Conservation (phyloP, 2,113 vertebrate species). For the Lipophrys pholis region DNA sequence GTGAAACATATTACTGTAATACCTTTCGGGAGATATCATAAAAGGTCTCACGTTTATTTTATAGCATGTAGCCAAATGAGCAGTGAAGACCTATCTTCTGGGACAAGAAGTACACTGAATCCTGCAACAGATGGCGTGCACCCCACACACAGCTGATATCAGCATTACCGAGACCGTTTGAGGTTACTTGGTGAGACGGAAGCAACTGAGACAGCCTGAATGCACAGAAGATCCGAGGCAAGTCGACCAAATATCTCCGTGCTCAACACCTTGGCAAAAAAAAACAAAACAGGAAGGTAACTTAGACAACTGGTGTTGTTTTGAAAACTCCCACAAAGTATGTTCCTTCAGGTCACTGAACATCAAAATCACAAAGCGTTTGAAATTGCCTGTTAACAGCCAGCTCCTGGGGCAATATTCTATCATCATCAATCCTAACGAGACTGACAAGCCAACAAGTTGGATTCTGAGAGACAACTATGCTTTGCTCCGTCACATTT, state of each 20-base stretch:
- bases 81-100: background rate
- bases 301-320: background rate
- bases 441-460: conserved; percentile 44
- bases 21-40: background rate
- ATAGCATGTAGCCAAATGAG: background rate
- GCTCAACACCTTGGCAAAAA: background rate
- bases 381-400: conserved; percentile 30
- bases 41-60: background rate
- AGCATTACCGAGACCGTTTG: background rate
- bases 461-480: conserved; percentile 34
- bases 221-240: background rate
- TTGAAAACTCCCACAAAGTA: background rate
- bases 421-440: conserved; percentile 21
- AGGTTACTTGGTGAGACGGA: background rate
- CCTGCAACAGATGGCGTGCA: background rate
- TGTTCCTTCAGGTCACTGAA: conserved; percentile 7
- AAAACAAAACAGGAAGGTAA: background rate
- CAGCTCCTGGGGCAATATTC: conserved; percentile 32
- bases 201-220: background rate
- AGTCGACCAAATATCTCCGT: background rate
- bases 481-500: conserved; percentile 42
- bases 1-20: conserved; percentile 1
- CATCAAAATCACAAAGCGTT: conserved; percentile 4
- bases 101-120: background rate
- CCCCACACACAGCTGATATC: background rate